Evolutionary conservation across 2,113 vertebrate species (phyloP), one percentile per base, ranked within the genome.

Genomic region (Osmerus eperlanus): DNA sequence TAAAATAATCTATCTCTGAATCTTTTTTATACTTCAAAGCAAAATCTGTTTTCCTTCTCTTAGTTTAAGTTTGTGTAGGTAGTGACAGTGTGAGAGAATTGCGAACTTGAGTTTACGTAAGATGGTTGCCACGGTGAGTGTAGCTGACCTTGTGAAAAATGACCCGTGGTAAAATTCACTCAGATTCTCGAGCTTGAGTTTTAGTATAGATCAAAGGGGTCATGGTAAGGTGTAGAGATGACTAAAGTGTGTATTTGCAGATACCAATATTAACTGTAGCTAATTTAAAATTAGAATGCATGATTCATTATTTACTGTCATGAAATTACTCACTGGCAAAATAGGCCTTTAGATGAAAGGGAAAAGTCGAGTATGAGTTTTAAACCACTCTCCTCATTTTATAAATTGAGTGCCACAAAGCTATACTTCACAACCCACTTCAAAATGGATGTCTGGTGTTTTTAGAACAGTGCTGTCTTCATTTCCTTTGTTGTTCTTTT

Each of bases 191-290:
- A 56, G 76, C 75, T 71, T 92, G 90, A 89, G 92, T 94, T 94
- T 94, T 92, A 81, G 69, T 93, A 92, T 94, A 84, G 79, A 83
- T 83, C 65, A 69, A 78, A 78, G 72, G 61, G 75, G 77, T 71
- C 62, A 23, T 54, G 58, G 54, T 67, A 52, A 36, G 58, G 71
- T 76, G 80, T 86, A 81, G 82, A 83, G 65, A 81, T 72, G 63
- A 74, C 71, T 74, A 19, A 65, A 47, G 41, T 29, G 51, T 71
- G 79, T 84, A 80, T 84, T 78, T 70, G 21, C 25, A 66, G 65
- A 65, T 25, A 66, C 65, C 78, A 86, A 82, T 84, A 82, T 72
- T 32, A 74, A 67, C 23, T 2, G 25, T 71, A 36, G 60, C 63
- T 71, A 9, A 47, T 47, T 47, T 0, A 47, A 47, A 47, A 51